Conservation (phyloP, 1,140 invertebrate species). For the Hestina assimilis region DNA sequence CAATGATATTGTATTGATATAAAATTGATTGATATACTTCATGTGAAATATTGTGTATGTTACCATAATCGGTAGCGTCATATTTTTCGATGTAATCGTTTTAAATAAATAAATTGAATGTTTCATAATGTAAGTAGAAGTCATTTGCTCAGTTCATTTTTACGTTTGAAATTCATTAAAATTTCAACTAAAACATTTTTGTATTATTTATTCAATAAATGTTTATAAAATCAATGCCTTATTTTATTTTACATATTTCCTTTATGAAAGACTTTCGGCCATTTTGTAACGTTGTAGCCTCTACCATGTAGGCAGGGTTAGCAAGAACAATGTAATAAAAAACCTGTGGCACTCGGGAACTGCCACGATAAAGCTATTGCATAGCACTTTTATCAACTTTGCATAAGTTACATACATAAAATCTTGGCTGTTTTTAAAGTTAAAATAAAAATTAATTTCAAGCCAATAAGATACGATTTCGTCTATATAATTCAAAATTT, state of each 20-base stretch:
- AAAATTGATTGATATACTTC: conserved; percentile 50
- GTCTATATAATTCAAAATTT: no score
- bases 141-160: conserved; percentile 65
- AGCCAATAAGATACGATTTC: no score
- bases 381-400: no score
- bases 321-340: no score
- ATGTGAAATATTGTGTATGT: conserved; percentile 29
- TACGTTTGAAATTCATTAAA: conserved; percentile 57
- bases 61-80: conserved; percentile 37
- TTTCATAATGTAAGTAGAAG: conserved; percentile 48
- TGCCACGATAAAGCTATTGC: no score
- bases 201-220: conserved; percentile 79
- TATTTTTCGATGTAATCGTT: conserved; percentile 66
- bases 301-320: no score
- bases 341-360: no score
- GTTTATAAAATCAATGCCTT: conserved; percentile 70
- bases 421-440: no score
- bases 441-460: no score
- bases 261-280: not conserved
- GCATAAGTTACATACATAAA: no score
- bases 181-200: conserved; percentile 68
- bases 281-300: no score
- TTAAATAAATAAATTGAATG: conserved; percentile 46
- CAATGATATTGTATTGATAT: conserved; percentile 8
- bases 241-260: conserved; percentile 25